A percentile compares a stretch with the other conserved stretches of the same genome.
phyloP scores from a whole-genome alignment of 2,113 vertebrate species.

The Albula goreensis region DNA sequence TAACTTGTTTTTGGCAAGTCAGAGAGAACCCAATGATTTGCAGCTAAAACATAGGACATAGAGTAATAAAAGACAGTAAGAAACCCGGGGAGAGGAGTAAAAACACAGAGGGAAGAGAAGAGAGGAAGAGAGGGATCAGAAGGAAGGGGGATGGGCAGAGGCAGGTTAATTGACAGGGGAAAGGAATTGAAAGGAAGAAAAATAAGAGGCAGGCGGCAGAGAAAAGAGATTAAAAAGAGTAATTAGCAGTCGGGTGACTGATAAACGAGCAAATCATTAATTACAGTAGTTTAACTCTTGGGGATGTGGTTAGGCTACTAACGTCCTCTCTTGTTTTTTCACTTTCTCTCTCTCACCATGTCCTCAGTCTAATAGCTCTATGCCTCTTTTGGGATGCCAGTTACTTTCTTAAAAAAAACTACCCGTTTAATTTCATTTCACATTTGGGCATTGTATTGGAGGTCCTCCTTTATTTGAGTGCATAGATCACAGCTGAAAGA shows the following conservation, averaged over 20 bases:
- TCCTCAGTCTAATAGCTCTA: slow-evolving; percentile 44
- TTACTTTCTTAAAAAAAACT: slow-evolving; percentile 12
- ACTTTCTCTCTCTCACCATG: slow-evolving; percentile 22
- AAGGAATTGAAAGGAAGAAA: slow-evolving; percentile 39
- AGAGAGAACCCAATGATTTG: neutral
- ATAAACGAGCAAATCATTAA: slow-evolving; percentile 79
- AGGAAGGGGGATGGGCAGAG: slow-evolving; percentile 22
- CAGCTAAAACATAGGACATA: neutral
- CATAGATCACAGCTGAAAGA: neutral
- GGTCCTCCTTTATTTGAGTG: neutral
- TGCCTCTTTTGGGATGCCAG: slow-evolving; percentile 46
- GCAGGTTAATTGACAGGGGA: slow-evolving; percentile 48
- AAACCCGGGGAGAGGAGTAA: neutral
- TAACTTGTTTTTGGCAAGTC: neutral
- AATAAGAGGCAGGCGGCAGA: slow-evolving; percentile 53
- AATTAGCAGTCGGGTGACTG: slow-evolving; percentile 77
- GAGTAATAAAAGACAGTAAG: slow-evolving; percentile 31
- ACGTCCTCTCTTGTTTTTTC: slow-evolving; percentile 32
- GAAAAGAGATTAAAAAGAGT: slow-evolving; percentile 80
- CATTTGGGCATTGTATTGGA: neutral
- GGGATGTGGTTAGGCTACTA: slow-evolving; percentile 48
- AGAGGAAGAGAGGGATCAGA: slow-evolving; percentile 10
- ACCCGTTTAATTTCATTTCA: slow-evolving; percentile 46
- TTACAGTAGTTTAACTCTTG: slow-evolving; percentile 70
- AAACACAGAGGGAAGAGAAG: neutral